Percentiles rank a stretch among this genome's conserved stretches.
Conservation (phyloP, 2,113 vertebrate species). For the Megatriorchis doriae region DNA sequence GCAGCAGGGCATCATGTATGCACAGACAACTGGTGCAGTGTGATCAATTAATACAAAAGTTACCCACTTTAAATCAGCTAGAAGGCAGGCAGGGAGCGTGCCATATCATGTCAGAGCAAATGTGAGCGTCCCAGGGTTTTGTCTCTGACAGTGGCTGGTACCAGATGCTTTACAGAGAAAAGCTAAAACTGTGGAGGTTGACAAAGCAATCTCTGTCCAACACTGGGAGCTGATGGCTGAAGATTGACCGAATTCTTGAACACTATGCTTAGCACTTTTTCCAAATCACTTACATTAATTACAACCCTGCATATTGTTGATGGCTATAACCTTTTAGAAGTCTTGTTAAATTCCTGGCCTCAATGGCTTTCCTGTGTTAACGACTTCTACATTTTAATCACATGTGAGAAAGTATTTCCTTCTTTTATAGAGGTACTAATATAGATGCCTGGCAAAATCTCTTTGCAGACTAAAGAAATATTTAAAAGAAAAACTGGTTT, state of each 20-base stretch:
- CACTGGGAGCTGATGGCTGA: not conserved
- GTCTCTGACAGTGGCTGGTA: not conserved
- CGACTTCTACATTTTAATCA: constrained; percentile 36
- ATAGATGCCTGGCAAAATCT: not conserved
- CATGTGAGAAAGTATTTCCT: not conserved
- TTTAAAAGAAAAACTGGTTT: not conserved
- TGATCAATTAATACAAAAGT: not conserved
- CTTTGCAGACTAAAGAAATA: not conserved
- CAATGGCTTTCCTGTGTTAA: not conserved
- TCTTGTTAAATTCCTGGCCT: constrained; percentile 17
- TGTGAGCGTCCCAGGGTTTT: fast-evolving
- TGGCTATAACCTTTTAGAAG: not conserved
- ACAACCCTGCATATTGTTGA: not conserved
- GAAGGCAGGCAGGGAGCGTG: not conserved
- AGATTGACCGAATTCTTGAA: not conserved
- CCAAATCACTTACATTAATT: not conserved
- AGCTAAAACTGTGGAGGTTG: not conserved
- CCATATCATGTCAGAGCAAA: not conserved
- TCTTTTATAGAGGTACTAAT: not conserved
- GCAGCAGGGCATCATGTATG: fast-evolving
- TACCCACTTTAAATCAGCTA: not conserved
- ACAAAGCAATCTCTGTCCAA: not conserved
- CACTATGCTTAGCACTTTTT: not conserved
- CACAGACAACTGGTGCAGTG: not conserved
- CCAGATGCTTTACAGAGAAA: not conserved